A percentile compares a stretch with the other conserved stretches of the same genome.
These are phyloP conservation scores for Anthopleura sola DNA, from an alignment of 64 coral and sea anemone species.

Conservation along the genomic window DNA sequence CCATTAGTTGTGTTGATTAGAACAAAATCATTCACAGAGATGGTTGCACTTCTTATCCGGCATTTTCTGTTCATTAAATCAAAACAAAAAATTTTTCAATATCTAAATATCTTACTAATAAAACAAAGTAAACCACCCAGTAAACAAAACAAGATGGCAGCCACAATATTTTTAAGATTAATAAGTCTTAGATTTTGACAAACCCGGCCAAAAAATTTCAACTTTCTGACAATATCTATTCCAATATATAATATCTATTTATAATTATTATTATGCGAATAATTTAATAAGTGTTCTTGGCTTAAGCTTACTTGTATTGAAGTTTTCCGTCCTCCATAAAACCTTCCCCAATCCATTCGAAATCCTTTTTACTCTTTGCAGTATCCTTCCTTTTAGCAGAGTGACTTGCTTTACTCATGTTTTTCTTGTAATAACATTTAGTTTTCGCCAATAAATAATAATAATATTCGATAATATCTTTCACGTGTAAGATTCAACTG, in stretches of 20 bases:
- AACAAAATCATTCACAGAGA: slow-evolving; percentile 37
- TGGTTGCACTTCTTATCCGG: not conserved
- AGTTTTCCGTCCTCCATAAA: slow-evolving; percentile 41
- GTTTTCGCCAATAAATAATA: too few relatives aligned
- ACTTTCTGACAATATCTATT: not conserved
- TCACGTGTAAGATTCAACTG: not conserved
- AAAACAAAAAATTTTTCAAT: not conserved
- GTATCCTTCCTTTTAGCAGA: not conserved
- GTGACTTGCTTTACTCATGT: not conserved
- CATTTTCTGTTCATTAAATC: slow-evolving; percentile 20
- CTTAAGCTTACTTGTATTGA: slow-evolving; percentile 54
- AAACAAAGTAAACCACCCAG: too few relatives aligned
- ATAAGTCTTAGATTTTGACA: not conserved
- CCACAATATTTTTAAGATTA: not conserved
- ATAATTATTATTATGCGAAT: too few relatives aligned
- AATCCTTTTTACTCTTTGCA: not conserved
- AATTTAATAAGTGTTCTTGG: not conserved
- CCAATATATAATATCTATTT: not conserved
- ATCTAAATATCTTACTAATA: not conserved
- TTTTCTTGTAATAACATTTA: not conserved
- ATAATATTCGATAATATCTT: not conserved
- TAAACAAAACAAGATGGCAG: not conserved
- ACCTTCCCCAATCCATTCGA: slow-evolving; percentile 61
- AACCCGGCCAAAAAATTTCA: too few relatives aligned
- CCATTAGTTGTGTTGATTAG: slow-evolving; percentile 24